These are phyloP conservation scores for Dasysyrphus albostriatus DNA, from an alignment of 2,888 invertebrate genomes.

Conservation along the genomic window DNA sequence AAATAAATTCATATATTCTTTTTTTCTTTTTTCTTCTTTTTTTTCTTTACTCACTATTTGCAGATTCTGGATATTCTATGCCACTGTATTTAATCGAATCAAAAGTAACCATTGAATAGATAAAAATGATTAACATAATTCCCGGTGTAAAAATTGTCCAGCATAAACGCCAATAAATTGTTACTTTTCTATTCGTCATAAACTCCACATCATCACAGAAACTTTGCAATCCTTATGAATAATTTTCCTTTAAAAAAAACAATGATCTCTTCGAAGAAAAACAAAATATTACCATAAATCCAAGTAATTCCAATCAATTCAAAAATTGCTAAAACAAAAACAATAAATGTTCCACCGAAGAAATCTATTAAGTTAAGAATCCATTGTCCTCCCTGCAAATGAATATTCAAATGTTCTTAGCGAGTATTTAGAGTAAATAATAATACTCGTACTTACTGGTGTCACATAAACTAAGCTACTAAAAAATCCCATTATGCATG, in stretches of 20 bases:
- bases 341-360: slow-evolving; percentile 87
- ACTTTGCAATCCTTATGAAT: slow-evolving; percentile 85
- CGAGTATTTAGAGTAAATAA: too few species aligned
- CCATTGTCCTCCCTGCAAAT: slow-evolving; percentile 86
- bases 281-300: slow-evolving; percentile 85
- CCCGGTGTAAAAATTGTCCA: slow-evolving; percentile 90
- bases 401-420: background rate
- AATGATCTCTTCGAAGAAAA: background rate
- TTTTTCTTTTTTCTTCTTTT: too few species aligned
- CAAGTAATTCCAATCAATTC: slow-evolving; percentile 86
- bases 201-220: slow-evolving; percentile 90
- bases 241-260: background rate
- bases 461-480: slow-evolving; percentile 90
- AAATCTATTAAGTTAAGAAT: slow-evolving; percentile 86
- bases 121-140: slow-evolving; percentile 88
- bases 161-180: slow-evolving; percentile 91
- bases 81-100: slow-evolving; percentile 86
- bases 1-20: too few species aligned
- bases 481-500: slow-evolving; percentile 86
- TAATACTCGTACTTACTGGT: too few species aligned
- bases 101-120: slow-evolving; percentile 88
- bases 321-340: slow-evolving; percentile 86
- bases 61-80: slow-evolving; percentile 86
- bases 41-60: slow-evolving; percentile 85
- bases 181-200: slow-evolving; percentile 88